phyloP scores from a whole-genome alignment of 2,797 vertebrate species.

The Sebastes vulpes region DNA sequence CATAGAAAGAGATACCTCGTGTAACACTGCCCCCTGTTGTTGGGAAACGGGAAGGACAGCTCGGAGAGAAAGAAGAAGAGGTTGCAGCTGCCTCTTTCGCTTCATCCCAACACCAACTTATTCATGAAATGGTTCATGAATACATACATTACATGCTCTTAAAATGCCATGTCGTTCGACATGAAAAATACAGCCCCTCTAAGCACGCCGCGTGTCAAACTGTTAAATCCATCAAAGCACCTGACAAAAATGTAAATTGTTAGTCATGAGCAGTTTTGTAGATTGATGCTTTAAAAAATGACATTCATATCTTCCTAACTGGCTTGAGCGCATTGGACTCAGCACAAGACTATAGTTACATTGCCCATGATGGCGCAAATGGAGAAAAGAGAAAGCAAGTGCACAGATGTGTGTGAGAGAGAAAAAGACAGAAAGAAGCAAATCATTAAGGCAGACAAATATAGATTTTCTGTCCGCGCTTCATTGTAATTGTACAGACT shows the following conservation, averaged over 20 bases:
- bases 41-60: slow-evolving; percentile 12
- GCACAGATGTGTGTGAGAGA: slow-evolving; percentile 38
- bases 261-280: background rate
- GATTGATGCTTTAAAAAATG: slow-evolving; percentile 31
- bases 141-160: slow-evolving; percentile 62
- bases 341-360: slow-evolving; percentile 21
- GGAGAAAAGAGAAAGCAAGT: background rate
- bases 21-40: slow-evolving; percentile 87
- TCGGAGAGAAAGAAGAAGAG: background rate
- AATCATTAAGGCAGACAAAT: slow-evolving; percentile 80
- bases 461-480: slow-evolving; percentile 85
- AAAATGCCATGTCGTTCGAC: slow-evolving; percentile 46
- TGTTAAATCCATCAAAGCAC: slow-evolving; percentile 32
- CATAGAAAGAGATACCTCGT: slow-evolving; percentile 66
- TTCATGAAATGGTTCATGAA: slow-evolving; percentile 65
- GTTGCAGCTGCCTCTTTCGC: slow-evolving; percentile 14
- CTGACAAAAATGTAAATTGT: slow-evolving; percentile 35
- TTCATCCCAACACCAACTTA: slow-evolving; percentile 57
- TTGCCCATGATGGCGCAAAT: slow-evolving; percentile 4
- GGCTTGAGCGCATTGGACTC: background rate
- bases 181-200: slow-evolving; percentile 52
- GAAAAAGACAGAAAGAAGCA: slow-evolving; percentile 64
- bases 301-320: slow-evolving; percentile 8
- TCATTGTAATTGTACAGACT: slow-evolving; percentile 81
- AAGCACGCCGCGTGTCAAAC: slow-evolving; percentile 27